phyloP scores from a whole-genome alignment of 2,113 vertebrate genomes.

The Galbula dea region DNA sequence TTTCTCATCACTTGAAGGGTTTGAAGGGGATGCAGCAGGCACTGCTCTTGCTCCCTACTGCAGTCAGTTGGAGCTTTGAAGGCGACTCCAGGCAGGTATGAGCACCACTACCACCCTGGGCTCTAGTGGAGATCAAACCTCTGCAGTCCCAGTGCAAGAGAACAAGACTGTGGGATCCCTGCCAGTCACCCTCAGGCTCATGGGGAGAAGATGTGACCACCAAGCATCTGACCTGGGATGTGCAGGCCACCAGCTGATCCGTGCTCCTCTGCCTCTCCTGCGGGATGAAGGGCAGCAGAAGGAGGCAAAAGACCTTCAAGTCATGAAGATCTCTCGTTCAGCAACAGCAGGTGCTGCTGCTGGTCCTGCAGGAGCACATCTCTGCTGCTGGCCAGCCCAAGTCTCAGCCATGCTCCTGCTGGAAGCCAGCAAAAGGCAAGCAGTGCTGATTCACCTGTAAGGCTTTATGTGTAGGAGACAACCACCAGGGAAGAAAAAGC shows the following conservation, averaged over 20 bases:
- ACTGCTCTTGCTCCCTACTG: background rate
- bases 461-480: background rate
- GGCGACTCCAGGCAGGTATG: background rate
- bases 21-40: background rate
- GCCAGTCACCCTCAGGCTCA: background rate
- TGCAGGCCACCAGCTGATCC: background rate
- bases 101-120: accelerated
- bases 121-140: background rate
- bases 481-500: background rate
- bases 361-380: background rate
- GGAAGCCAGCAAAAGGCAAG: background rate
- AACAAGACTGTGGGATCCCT: background rate
- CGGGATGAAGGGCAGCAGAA: background rate
- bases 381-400: background rate
- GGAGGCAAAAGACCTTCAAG: too few relatives aligned
- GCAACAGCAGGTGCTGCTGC: background rate
- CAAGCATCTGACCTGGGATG: background rate
- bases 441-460: background rate
- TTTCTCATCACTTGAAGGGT: background rate
- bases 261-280: accelerated
- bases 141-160: too few relatives aligned
- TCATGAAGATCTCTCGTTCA: too few relatives aligned
- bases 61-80: background rate
- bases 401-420: background rate
- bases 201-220: accelerated